These are phyloP conservation scores for Buceros bicornis DNA, from an alignment of 2,797 vertebrate species.

Conservation along the genomic window DNA sequence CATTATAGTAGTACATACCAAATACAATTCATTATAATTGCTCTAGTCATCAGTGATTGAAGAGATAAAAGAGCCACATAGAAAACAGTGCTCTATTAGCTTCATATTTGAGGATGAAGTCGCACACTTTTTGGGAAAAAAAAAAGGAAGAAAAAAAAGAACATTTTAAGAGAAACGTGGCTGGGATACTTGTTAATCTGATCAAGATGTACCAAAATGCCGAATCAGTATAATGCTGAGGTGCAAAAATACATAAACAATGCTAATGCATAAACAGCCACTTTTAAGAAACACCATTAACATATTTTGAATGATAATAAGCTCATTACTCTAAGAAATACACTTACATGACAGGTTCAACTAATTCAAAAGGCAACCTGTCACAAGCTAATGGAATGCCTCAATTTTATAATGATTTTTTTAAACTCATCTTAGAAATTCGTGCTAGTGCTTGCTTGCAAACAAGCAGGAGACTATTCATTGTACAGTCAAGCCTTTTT, in stretches of 20 bases:
- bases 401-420: not conserved
- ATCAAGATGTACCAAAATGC: not conserved
- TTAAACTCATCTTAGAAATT: not conserved
- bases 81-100: not conserved
- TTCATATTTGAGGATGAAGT: not conserved
- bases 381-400: not conserved
- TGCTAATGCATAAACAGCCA: not conserved
- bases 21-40: not conserved
- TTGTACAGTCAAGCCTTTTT: not conserved
- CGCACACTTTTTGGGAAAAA: not conserved
- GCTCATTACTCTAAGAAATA: not conserved
- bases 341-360: not conserved
- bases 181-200: not conserved
- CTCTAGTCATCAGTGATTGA: not conserved
- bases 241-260: not conserved
- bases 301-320: not conserved
- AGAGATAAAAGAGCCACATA: not conserved
- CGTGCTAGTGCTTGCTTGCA: not conserved
- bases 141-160: not conserved
- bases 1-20: not conserved
- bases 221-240: not conserved
- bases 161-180: not conserved
- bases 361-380: not conserved
- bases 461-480: not conserved
- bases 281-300: not conserved